These are phyloP conservation scores for Orthosia incerta DNA, from an alignment of 2,888 invertebrate species.

Conservation along the genomic window DNA sequence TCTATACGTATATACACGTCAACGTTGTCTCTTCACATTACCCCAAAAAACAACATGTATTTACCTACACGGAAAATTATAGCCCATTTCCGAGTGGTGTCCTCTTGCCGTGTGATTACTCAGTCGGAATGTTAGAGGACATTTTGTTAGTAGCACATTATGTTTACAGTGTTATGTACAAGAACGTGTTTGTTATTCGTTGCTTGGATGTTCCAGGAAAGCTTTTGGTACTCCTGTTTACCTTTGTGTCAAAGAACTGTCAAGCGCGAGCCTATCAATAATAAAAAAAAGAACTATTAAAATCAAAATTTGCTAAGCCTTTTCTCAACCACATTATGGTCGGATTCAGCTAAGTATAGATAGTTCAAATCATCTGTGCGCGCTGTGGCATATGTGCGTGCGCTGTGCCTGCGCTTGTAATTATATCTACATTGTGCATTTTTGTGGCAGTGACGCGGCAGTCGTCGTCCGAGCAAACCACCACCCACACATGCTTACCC, in stretches of 20 bases:
- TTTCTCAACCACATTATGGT: too few relatives aligned
- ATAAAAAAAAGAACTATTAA: too few relatives aligned
- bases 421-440: too few relatives aligned
- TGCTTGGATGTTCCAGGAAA: background rate
- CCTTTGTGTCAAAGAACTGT: background rate
- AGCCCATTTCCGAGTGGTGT: conserved; percentile 9
- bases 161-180: background rate
- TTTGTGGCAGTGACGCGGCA: too few relatives aligned
- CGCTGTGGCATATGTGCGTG: too few relatives aligned
- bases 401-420: too few relatives aligned
- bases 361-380: too few relatives aligned
- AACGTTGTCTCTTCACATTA: conserved; percentile 5
- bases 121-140: conserved; percentile 11
- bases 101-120: conserved; percentile 22
- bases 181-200: background rate
- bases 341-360: too few relatives aligned
- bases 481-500: too few relatives aligned
- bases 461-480: too few relatives aligned
- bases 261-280: too few relatives aligned
- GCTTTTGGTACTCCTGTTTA: background rate
- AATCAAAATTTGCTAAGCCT: too few relatives aligned
- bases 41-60: conserved; percentile 30
- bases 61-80: conserved; percentile 30
- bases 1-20: background rate
- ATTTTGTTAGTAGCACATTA: conserved; percentile 19